Evolutionary conservation across 2,888 invertebrate species (phyloP), one percentile per base, ranked within the genome.

Genomic region (Trilocha varians): DNA sequence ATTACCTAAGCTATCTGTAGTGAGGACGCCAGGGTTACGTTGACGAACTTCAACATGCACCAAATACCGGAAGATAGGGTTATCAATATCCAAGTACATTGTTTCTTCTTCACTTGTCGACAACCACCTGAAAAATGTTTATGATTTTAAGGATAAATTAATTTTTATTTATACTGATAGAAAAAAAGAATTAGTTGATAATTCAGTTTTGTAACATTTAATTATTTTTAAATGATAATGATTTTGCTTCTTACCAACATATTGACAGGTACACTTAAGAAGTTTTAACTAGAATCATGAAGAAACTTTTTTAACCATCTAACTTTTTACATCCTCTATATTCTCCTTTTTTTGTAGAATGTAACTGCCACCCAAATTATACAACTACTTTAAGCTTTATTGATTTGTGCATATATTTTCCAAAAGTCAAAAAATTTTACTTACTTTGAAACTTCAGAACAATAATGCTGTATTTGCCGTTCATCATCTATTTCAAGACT

Each of bases 1-100:
- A 76, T 80, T 78, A 78, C 83, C 82, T 80, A 84, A 70, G 65
- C 84, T 84, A 79, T 84, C 68, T 5, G 84, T 82, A 14, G 85
- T 85, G 18, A 83, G 71, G 13, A 84, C 57, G 9, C 62, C 49
- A 0, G 86, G 77, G 59, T 89, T 91, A 37, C 86, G 73, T 16
- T 62, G 65, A 41, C 90, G 76, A 15, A 92, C 64, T 55, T 88
- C 87, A 52, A 80, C 87, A 53, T 91, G 90, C n/a, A 89, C 53
- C 13, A 89, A 68, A 68, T 88, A 91, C 40, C 86, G 65, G 11
- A 88, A 59, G 44, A 88, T 65, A 32, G 85, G 85, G 53, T 70
- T 79, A n/a, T 66, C 51, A 0, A 83, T 55, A 35, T 82, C 70
- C 34, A 88, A 53, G 49, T 78, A 85, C 55, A 78, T 57, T 41